Conservation (phyloP, 2,888 invertebrate species). For the Leptinotarsa juncta region DNA sequence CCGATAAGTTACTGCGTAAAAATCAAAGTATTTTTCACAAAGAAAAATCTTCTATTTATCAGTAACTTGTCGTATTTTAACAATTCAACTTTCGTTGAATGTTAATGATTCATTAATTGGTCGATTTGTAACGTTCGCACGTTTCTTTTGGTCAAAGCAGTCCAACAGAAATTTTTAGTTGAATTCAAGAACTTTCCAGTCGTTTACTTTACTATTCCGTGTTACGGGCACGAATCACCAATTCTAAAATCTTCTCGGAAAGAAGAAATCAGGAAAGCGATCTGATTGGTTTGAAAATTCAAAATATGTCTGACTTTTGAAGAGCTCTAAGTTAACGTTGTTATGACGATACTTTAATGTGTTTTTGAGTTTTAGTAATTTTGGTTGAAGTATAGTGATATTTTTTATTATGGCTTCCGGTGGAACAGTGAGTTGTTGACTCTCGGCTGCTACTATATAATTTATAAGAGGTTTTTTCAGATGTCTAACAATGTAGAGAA, state of each 20-base stretch:
- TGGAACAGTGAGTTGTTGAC: constrained; percentile 48
- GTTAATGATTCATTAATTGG: too few species aligned
- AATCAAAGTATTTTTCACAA: too few species aligned
- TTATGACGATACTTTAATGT: constrained; percentile 51
- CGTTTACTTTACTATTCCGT: too few species aligned
- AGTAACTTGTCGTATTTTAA: too few species aligned
- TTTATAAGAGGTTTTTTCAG: constrained; percentile 62
- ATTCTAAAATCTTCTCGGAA: background rate
- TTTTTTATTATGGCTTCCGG: constrained; percentile 49
- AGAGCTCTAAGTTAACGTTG: constrained; percentile 48
- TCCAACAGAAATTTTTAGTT: too few species aligned
- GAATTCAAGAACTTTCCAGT: too few species aligned
- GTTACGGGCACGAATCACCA: background rate
- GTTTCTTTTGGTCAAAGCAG: too few species aligned
- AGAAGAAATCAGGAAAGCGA: constrained; percentile 7
- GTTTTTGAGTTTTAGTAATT: constrained; percentile 43
- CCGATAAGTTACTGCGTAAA: too few species aligned
- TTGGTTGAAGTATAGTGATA: constrained; percentile 48
- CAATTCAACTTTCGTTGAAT: too few species aligned
- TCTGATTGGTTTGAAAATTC: constrained; percentile 57
- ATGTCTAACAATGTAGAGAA: constrained; percentile 92
- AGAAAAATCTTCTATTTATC: too few species aligned
- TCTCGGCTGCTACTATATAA: constrained; percentile 12
- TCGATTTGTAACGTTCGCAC: too few species aligned
- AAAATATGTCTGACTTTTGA: constrained; percentile 52